Base-by-base conservation (phyloP, 2,113 vertebrate genomes). In the Loxodonta africana region DNA sequence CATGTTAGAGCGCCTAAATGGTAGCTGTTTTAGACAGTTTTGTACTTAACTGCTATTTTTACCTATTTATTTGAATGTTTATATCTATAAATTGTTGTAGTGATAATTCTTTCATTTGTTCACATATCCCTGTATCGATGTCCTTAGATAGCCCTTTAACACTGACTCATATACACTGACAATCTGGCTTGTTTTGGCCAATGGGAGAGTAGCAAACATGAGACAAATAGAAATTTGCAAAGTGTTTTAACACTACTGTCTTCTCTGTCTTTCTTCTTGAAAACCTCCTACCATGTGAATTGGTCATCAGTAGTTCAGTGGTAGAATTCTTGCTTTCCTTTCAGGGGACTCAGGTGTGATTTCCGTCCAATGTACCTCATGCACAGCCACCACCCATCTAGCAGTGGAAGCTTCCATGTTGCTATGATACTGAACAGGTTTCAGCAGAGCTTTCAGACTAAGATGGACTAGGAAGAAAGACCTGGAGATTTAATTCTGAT, bases 81-180 rank as follows among this genome's bases (percentile, higher is more conserved):
- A 62, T 46, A 26, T 51, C 3, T 37, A 18, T 15, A 67, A 1
- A 4, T 7, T 73, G 4, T 14, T 92, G 7, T 3, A 77, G 33
- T 77, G 51, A 37, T 26, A 12, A 63, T 67, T 86, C 5, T 71
- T 6, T 18, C 23, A 21, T 90, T 63, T 89, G 6, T 60, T 63
- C 51, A 71, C 0, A 57, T 15, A 0, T 63, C 9, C 1, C 37
- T 46, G 0, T 37, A 8, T n/a, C 30, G 37, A 81, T 9, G 21
- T 17, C 7, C 1, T 53, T 83, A 4, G 2, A 0, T 76, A 44
- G 12, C 1, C 41, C 53, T 12, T 17, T n/a, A 48, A 48, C 8
- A 25, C 18, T 28, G 8, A 71, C 41, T 69, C 18, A 53, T 28
- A 78, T 6, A 44, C 10, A 20, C 21, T 87, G 37, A 25, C 8